A percentile compares a stretch with the other conserved stretches of the same genome.
Evolutionary conservation across 53 echinoderm and acorn worm species (phyloP).

Genomic region (Patiria pectinifera): DNA sequence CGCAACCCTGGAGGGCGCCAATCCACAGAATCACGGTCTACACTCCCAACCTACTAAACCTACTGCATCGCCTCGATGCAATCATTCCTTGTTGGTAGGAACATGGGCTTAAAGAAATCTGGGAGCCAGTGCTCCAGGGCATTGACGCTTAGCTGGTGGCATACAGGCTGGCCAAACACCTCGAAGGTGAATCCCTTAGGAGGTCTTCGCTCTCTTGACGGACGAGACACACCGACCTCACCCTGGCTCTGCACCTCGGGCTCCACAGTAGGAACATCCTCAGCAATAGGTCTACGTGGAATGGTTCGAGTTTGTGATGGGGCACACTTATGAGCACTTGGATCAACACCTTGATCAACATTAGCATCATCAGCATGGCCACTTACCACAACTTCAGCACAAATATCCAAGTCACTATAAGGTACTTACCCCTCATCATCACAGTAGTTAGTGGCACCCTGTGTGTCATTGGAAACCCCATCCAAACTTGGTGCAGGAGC

Average conservation of each 20-base stretch:
- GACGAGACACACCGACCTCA: not conserved
- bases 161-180: slow-evolving; percentile 18
- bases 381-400: not conserved
- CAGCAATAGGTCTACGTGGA: not conserved
- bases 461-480: too few species aligned
- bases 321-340: not conserved
- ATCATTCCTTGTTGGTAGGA: not conserved
- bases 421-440: not conserved
- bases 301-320: not conserved
- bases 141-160: not conserved
- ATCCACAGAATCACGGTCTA: too few species aligned
- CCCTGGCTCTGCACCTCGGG: not conserved
- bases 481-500: too few species aligned
- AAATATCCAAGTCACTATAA: not conserved
- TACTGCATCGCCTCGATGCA: slow-evolving; percentile 33
- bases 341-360: not conserved
- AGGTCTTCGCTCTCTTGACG: not conserved
- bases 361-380: not conserved
- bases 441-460: too few species aligned
- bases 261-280: not conserved
- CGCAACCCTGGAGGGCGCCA: too few species aligned
- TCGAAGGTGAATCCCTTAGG: slow-evolving; percentile 30
- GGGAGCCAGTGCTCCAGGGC: slow-evolving; percentile 14
- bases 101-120: slow-evolving; percentile 15
- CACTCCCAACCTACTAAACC: too few species aligned